Evolutionary conservation across 2,888 invertebrate species (phyloP), one percentile per base, ranked within the genome.

Genomic region (Philereme transversata): DNA sequence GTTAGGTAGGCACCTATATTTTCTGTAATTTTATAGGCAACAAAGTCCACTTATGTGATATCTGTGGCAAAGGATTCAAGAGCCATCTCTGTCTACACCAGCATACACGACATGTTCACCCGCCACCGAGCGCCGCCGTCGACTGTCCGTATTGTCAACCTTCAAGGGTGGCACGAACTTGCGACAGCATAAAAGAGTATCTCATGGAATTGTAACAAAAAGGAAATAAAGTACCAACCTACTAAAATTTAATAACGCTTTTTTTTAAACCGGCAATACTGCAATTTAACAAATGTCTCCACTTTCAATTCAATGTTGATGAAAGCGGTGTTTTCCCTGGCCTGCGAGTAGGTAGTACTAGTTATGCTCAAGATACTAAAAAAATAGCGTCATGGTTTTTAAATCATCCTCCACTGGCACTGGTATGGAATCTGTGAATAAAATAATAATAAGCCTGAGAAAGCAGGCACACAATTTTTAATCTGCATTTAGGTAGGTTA

Each of bases 71-170:
- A 35, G 67, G 70, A 46, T 82, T 81, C 68, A 82, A 81, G 53
- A 75, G 75, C 0, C 76, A 76, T 0, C 67, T 80, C 3, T 79
- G 79, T 5, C 63, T 82, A 0, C 78, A 82, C 51, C 82, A 82
- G 60, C 82, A 82, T 65, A 66, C 45, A 0, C 81, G 80, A 11
- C 74, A 79, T 56, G 81, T 81, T 0, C 82, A 82, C 52, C 80
- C 79, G 0, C 80, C 78, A 6, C 66, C 71, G 53, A 73, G 73
- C 0, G 81, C 81, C 0, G 67, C 71, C 0, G 81, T 72, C 1
- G 65, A 60, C n/a, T 82, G 82, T 36, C 74, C 76, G 0, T 77
- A 77, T 46, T 82, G 82, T 36, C 35, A 36, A 38, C 38, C 6
- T 49, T 36, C 49, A 49, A 49, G 7, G 36, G 49, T 36, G 6